phyloP scores from a whole-genome alignment of 2,797 vertebrate species.

The Micrastur ruficollis region DNA sequence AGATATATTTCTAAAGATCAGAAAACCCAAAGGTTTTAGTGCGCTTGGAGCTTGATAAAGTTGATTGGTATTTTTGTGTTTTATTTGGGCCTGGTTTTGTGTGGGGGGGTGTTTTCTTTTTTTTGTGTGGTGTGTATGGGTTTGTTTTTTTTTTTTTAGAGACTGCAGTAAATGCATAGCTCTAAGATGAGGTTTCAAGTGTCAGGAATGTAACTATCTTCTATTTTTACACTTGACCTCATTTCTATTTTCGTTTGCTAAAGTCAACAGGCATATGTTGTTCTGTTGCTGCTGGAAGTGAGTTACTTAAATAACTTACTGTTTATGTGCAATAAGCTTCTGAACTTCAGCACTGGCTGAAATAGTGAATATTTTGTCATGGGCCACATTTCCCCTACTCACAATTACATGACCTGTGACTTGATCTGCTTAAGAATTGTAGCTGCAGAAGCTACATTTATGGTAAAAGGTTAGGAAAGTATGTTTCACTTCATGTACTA shows the following conservation, averaged over 20 bases:
- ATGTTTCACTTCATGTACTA: not conserved
- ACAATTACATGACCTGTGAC: not conserved
- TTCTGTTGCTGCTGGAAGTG: slow-evolving; percentile 32
- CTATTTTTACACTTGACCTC: slow-evolving; percentile 68
- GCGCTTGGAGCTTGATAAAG: not conserved
- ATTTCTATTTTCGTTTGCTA: slow-evolving; percentile 59
- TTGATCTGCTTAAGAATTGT: not conserved
- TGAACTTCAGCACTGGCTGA: not conserved
- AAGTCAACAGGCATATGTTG: slow-evolving; percentile 45
- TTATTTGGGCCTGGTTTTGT: not conserved
- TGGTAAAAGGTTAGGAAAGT: not conserved
- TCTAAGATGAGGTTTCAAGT: slow-evolving; percentile 58
- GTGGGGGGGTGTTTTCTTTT: too few relatives aligned
- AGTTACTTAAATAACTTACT: slow-evolving; percentile 30
- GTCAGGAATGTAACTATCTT: slow-evolving; percentile 53
- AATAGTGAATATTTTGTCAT: not conserved
- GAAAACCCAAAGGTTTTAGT: not conserved
- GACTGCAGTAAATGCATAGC: slow-evolving; percentile 36
- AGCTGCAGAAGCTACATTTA: not conserved
- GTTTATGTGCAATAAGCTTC: not conserved
- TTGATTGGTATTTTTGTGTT: not conserved
- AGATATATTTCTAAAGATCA: not conserved
- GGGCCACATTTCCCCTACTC: not conserved
- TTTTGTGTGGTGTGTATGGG: too few relatives aligned
- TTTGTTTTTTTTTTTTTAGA: not conserved